Evolutionary conservation across 2,797 vertebrate species (phyloP).

Genomic region (Megaceryle alcyon): DNA sequence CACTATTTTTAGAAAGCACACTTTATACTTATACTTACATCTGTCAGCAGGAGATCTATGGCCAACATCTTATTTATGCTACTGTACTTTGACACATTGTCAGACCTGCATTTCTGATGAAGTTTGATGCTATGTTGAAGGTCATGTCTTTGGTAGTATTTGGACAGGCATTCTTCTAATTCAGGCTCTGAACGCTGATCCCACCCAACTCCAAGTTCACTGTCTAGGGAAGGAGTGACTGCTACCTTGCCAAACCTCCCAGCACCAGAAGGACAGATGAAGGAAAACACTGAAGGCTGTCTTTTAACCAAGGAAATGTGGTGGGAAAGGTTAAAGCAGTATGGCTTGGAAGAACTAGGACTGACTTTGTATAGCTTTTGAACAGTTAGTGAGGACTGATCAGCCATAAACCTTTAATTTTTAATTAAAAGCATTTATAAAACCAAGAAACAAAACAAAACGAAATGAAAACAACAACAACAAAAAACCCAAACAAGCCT

Average conservation of each 20-base stretch:
- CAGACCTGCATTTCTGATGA: slow-evolving; percentile 11
- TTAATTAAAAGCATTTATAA: neutral
- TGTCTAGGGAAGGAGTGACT: neutral
- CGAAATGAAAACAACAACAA: neutral
- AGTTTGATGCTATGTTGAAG: slow-evolving; percentile 36
- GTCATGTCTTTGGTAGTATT: slow-evolving; percentile 13
- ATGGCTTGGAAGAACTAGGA: neutral
- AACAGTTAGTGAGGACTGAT: neutral
- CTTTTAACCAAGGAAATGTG: neutral
- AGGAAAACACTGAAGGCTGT: neutral
- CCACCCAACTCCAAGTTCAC: neutral
- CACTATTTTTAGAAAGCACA: slow-evolving; percentile 67
- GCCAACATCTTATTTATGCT: slow-evolving; percentile 59
- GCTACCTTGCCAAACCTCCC: neutral
- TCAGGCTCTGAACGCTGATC: neutral
- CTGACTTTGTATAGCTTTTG: neutral
- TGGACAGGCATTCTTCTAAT: neutral
- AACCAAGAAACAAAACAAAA: neutral
- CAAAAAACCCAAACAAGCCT: neutral
- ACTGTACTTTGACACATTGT: slow-evolving; percentile 49
- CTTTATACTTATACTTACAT: slow-evolving; percentile 51
- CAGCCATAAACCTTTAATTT: neutral
- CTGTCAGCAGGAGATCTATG: slow-evolving; percentile 56
- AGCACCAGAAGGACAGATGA: neutral
- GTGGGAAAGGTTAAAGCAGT: neutral